Evolutionary conservation across 2,797 vertebrate genomes (phyloP).

Genomic region (Leptoclinus maculatus): DNA sequence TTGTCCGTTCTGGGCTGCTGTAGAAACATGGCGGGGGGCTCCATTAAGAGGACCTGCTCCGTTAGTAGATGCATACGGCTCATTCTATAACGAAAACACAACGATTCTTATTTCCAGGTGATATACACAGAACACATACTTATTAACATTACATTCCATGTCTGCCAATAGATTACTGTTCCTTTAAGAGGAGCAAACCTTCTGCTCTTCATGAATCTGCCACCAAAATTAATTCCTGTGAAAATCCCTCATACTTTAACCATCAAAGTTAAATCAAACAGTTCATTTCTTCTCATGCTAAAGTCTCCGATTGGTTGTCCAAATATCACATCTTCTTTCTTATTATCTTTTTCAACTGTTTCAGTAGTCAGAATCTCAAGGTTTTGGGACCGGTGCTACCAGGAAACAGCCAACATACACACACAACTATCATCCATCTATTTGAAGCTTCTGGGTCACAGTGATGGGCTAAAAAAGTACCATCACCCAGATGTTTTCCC

Average conservation of each 20-base stretch:
- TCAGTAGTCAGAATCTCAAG: not conserved
- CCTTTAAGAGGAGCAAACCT: not conserved
- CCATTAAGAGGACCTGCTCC: no score
- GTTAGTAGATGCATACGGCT: no score
- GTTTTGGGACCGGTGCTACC: not conserved
- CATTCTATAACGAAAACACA: no score
- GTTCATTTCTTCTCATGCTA: not conserved
- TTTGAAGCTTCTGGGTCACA: constrained; percentile 4
- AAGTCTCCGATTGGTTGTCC: not conserved
- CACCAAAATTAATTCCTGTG: not conserved
- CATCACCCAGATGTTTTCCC: not conserved
- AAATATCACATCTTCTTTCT: not conserved
- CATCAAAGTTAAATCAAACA: not conserved
- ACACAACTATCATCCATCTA: not conserved
- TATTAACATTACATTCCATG: no score
- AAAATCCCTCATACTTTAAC: not conserved
- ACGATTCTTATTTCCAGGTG: no score
- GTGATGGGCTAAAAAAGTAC: not conserved
- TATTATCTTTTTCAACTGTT: not conserved
- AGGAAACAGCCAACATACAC: not conserved
- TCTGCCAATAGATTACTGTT: no score
- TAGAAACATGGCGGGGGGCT: no score
- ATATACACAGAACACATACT: no score
- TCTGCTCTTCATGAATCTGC: not conserved
- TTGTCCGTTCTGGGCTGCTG: no score